Percentiles rank a stretch among this genome's conserved stretches.
Evolutionary conservation across 2,797 vertebrate genomes (phyloP).

Genomic region (Anguilla pacifica): DNA sequence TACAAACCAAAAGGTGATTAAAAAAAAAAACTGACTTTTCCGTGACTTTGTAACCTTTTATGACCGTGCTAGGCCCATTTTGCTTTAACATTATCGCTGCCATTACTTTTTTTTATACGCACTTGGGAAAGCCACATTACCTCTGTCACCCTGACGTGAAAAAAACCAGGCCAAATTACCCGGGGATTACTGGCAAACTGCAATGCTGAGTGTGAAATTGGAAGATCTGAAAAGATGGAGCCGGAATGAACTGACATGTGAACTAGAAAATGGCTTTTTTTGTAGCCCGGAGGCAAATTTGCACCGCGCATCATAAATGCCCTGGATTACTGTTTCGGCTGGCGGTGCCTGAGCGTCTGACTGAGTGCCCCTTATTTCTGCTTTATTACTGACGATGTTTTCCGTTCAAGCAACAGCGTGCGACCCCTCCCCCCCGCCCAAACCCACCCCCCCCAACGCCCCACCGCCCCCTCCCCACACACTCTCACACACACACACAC

Average conservation of each 20-base stretch:
- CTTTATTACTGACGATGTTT: neutral
- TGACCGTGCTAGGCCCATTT: neutral
- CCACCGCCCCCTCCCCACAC: too few species aligned
- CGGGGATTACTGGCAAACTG: neutral
- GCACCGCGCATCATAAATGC: neutral
- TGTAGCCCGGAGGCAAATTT: neutral
- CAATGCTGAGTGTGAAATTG: constrained; percentile 7
- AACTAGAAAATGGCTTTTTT: neutral
- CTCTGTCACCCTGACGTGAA: neutral
- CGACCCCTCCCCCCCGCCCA: neutral
- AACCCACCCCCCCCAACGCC: too few species aligned
- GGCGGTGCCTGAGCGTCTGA: neutral
- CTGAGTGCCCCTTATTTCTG: neutral
- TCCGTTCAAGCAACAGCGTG: neutral
- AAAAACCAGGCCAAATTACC: neutral
- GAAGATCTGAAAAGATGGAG: constrained; percentile 1
- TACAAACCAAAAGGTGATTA: neutral
- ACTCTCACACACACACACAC: too few species aligned
- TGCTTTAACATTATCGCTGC: neutral
- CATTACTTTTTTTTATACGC: neutral
- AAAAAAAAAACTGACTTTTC: neutral
- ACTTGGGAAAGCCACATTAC: neutral
- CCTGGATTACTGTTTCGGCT: neutral
- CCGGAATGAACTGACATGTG: constrained; percentile 4
- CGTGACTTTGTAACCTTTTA: constrained; percentile 4